Percentiles rank a stretch among this genome's conserved stretches.
Conservation (phyloP, 2,888 invertebrate species). For the Tholera decimalis region DNA sequence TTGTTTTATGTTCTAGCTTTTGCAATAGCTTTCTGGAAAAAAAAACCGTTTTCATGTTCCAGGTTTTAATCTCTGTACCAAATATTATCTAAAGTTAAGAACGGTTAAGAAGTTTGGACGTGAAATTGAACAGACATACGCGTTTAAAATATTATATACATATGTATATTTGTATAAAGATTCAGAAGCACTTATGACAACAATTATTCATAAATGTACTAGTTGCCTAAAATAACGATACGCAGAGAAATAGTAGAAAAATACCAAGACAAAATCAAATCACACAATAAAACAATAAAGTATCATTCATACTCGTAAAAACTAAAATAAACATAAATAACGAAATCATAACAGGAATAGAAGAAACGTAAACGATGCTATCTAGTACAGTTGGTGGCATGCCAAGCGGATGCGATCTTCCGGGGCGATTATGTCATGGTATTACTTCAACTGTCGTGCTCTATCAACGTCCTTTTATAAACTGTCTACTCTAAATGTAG, state of each 20-base stretch:
- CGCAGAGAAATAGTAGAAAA: background rate
- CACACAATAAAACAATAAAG: constrained; percentile 25
- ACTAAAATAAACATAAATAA: constrained; percentile 66
- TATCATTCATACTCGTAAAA: constrained; percentile 57
- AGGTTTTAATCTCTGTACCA: no score
- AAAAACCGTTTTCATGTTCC: no score
- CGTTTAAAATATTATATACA: no score
- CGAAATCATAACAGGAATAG: constrained; percentile 69
- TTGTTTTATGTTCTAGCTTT: no score
- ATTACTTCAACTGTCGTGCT: constrained; percentile 35
- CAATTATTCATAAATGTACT: constrained; percentile 28
- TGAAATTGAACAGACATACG: no score
- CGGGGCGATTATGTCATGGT: constrained; percentile 84
- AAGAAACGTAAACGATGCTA: constrained; percentile 71
- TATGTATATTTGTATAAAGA: no score
- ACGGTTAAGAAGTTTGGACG: no score
- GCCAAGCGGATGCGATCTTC: constrained; percentile 89
- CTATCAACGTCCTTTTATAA: constrained; percentile 41
- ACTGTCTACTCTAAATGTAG: constrained; percentile 8
- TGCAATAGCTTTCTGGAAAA: no score
- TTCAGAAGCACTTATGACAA: constrained; percentile 37
- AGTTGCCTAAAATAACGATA: background rate
- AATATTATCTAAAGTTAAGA: no score
- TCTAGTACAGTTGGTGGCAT: constrained; percentile 76
- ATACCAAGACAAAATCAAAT: constrained; percentile 5